Evolutionary conservation across 1,140 invertebrate genomes (phyloP).

Genomic region (Phthorimaea operculella): DNA sequence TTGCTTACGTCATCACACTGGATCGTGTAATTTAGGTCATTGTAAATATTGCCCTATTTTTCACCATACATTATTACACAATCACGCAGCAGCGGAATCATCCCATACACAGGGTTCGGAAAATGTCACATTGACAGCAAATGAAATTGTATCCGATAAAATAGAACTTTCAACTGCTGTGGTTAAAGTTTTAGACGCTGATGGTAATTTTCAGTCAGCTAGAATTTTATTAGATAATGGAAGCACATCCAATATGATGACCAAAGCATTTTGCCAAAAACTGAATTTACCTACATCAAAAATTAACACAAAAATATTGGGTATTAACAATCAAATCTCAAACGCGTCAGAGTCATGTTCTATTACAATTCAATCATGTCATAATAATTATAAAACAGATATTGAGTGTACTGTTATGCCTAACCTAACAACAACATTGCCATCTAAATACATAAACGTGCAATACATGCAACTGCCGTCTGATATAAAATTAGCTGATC

Average conservation of each 20-base stretch:
- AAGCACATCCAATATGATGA: background rate
- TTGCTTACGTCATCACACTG: background rate
- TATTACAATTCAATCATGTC: background rate
- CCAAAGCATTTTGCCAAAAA: background rate
- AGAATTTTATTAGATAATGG: background rate
- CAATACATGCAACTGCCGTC: background rate
- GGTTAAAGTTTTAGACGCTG: background rate
- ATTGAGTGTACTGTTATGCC: background rate
- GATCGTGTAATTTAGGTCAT: background rate
- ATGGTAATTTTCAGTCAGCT: background rate
- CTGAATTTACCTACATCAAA: background rate
- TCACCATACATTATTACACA: background rate
- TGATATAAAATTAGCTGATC: background rate
- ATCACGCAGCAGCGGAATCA: background rate
- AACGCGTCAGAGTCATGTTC: background rate
- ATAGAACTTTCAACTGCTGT: background rate
- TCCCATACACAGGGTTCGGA: too few species aligned
- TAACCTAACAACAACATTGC: background rate
- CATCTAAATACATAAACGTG: background rate
- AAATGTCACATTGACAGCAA: background rate
- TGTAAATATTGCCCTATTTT: background rate
- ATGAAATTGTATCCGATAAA: background rate
- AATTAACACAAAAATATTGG: background rate
- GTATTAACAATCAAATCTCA: background rate
- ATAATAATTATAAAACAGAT: background rate